Conservation (phyloP, 2,888 invertebrate species). For the Mechanitis mazaeus region DNA sequence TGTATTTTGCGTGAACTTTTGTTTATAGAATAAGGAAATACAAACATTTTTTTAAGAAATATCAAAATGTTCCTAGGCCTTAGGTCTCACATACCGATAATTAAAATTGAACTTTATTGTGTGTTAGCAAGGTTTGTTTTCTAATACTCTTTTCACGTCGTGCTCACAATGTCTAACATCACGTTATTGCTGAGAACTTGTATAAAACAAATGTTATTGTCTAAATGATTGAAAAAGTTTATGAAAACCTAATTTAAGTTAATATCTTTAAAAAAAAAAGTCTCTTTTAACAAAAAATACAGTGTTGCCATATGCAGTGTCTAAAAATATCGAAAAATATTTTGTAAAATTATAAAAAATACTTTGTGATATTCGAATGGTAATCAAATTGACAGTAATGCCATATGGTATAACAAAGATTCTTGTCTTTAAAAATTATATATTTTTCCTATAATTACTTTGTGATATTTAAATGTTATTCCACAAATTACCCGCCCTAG, state of each 20-base stretch:
- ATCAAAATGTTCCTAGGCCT: no score
- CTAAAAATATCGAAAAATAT: neutral
- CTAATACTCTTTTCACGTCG: neutral
- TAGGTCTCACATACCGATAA: neutral
- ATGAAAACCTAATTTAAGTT: neutral
- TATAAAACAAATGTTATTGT: constrained; percentile 4
- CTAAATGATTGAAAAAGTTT: constrained; percentile 6
- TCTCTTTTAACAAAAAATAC: neutral
- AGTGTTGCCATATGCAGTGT: constrained; percentile 2
- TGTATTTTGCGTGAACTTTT: no score
- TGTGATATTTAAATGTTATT: constrained; percentile 43
- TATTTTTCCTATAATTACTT: constrained; percentile 27
- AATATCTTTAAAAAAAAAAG: neutral
- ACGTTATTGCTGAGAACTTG: constrained; percentile 9
- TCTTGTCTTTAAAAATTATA: constrained; percentile 15
- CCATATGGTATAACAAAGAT: neutral
- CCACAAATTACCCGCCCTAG: constrained; percentile 33
- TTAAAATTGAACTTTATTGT: neutral
- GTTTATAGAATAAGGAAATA: no score
- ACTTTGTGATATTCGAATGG: no score
- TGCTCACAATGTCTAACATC: constrained; percentile 3
- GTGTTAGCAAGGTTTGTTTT: constrained; percentile 2
- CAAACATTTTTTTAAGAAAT: no score
- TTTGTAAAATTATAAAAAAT: neutral
- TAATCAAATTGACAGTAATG: neutral